These are phyloP conservation scores for Apomyelois bistriatella DNA, from an alignment of 2,888 invertebrate genomes.

Conservation along the genomic window DNA sequence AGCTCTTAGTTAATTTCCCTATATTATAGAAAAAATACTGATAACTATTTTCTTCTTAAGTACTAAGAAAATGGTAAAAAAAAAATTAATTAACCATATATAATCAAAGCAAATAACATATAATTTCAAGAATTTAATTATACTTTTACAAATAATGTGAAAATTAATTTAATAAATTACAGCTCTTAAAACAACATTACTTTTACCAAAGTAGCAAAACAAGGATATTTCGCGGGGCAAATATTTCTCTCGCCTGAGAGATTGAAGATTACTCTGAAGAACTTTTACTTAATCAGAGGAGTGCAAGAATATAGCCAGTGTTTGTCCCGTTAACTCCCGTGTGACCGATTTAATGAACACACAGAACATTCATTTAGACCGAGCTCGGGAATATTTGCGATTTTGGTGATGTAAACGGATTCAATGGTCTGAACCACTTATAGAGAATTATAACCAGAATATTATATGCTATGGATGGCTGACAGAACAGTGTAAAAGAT, in stretches of 20 bases:
- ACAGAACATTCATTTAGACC: slow-evolving; percentile 5
- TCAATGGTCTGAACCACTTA: too few relatives aligned
- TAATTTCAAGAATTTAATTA: too few relatives aligned
- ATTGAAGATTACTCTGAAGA: background rate
- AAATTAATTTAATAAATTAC: background rate
- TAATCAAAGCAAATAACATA: too few relatives aligned
- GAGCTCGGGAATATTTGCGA: background rate
- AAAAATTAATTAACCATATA: too few relatives aligned
- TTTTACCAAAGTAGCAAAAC: background rate
- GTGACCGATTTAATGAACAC: slow-evolving; percentile 25
- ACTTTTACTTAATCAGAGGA: slow-evolving; percentile 3
- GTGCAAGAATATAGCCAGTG: background rate
- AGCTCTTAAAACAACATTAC: background rate
- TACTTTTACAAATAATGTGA: too few relatives aligned
- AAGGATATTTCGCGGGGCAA: background rate
- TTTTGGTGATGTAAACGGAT: background rate
- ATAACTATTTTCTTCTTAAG: too few relatives aligned
- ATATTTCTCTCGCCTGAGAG: background rate
- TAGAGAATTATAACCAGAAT: too few relatives aligned
- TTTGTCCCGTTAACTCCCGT: background rate
- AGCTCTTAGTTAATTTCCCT: too few relatives aligned
- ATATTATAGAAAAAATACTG: too few relatives aligned
- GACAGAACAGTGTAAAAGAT: too few relatives aligned
- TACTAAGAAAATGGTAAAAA: too few relatives aligned
- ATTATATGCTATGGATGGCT: background rate